These are phyloP conservation scores for Nannobrachium achirus DNA, from an alignment of 2,113 vertebrate genomes.

Conservation along the genomic window DNA sequence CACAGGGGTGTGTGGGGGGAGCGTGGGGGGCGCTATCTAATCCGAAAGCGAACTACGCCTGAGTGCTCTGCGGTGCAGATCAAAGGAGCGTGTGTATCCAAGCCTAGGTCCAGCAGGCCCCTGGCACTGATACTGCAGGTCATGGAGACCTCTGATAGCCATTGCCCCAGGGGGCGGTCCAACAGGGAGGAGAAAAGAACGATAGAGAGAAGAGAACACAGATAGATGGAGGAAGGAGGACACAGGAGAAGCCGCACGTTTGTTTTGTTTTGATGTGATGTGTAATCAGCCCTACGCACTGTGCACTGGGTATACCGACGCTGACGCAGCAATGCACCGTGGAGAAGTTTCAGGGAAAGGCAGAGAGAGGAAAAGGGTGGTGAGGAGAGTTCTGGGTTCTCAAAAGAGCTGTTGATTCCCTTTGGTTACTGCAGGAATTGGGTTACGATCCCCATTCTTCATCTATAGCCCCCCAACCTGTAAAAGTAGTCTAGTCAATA, in stretches of 20 bases:
- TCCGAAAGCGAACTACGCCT: slow-evolving; percentile 51
- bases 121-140: slow-evolving; percentile 24
- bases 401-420: slow-evolving; percentile 18
- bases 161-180: slow-evolving; percentile 5
- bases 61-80: slow-evolving; percentile 54
- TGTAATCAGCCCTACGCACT: slow-evolving; percentile 13
- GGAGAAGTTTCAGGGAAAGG: background rate
- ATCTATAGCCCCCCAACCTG: slow-evolving; percentile 33
- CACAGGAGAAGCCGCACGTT: slow-evolving; percentile 15
- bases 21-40: slow-evolving; percentile 58
- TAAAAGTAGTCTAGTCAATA: slow-evolving; percentile 37
- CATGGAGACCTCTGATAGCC: slow-evolving; percentile 56
- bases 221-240: slow-evolving; percentile 5
- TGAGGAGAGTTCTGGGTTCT: background rate
- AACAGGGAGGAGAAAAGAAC: background rate
- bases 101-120: slow-evolving; percentile 21
- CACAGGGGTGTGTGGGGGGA: no score
- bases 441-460: slow-evolving; percentile 18
- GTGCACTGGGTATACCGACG: slow-evolving; percentile 20
- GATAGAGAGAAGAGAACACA: slow-evolving; percentile 6
- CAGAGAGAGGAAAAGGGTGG: background rate
- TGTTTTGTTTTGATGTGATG: slow-evolving; percentile 40
- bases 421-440: slow-evolving; percentile 11
- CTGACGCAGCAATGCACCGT: slow-evolving; percentile 1
- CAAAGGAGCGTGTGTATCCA: slow-evolving; percentile 59